Evolutionary conservation across 2,888 invertebrate species (phyloP), one percentile per base, ranked within the genome.

Genomic region (Gastrophysa polygoni): DNA sequence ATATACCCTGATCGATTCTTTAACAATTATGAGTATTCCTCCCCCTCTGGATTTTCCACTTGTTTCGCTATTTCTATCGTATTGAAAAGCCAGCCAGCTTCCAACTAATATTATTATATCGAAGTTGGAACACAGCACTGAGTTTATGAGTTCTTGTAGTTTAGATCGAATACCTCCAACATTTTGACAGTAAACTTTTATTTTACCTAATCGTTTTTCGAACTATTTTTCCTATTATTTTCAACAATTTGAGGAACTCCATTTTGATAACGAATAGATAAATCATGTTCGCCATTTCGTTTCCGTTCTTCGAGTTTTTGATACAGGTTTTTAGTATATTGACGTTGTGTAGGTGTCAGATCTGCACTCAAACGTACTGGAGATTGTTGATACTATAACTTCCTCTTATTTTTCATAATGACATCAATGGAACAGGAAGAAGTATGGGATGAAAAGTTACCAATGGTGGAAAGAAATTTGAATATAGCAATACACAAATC

Each of bases 101-200:
- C 10, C 38, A 11, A 38, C 38, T 16, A 38, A 38, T 14, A 38
- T 38, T 38, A 38, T 38, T 38, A 38, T 38, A 38, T 38, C 38
- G 16, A 6, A 38, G 10, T 48, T 38, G 38, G 38, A 38, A 38
- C 38, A 38, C 16, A 38, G 38, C 16, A 38, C 38, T 14, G 16
- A 38, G 38, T 38, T 38, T 38, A 38, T 38, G 10, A 38, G n/a
- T 14, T 38, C 38, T 38, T 11, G 38, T 6, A 38, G n/a, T 38
- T 38, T 38, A 38, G 38, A 38, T 16, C 38, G 38, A 24, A 48
- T 48, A n/a, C 48, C 48, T 18, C 48, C 48, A 48, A 21, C 48
- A 14, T 48, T 48, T 48, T 48, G 48, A 21, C 20, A 48, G 48
- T 48, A 48, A 18, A 48, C 47, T 47, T 8, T 17, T 47, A 47